Base-by-base conservation (phyloP, 2,113 vertebrate species). In the Atlantisia rogersi region DNA sequence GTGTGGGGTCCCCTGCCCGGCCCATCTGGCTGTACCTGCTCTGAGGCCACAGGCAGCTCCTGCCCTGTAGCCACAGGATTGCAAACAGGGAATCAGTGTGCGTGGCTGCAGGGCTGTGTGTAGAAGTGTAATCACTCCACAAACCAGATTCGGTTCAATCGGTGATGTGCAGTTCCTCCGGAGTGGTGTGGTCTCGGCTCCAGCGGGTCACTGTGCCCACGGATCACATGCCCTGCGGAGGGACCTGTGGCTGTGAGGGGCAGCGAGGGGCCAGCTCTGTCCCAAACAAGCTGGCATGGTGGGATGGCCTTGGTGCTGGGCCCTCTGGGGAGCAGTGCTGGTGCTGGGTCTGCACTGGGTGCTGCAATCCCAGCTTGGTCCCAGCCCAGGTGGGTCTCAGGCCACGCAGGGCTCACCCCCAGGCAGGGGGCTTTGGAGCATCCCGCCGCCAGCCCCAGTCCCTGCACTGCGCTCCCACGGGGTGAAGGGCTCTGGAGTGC, bases 211-310 rank as follows among this genome's bases (percentile, higher is more conserved):
- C 58, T 17, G 24, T 15, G 18, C 35, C 58, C 82, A 12, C 1
- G 4, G 15, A 4, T 68, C 5, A 2, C 1, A 1, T 12, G 73
- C 24, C 52, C 71, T 5, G 2, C 11, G 39, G 39, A 25, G 25
- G 17, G 35, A 26, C 40, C n/a, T 3, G 1, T 16, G 44, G 37
- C 35, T 17, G 37, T 2, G 7, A 39, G 26, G 22, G 37, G 24
- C 7, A 32, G 8, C 2, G 6, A 73, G 76, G 50, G 64, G 28
- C 9, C 32, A 56, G 58, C 59, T 52, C 68, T 13, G 42, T 1
- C 1, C 55, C 0, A 0, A 40, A 44, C 0, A 7, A 35, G 39
- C 29, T 6, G 6, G 6, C 2, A 1, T 2, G 28, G 15, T 56
- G 77, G 65, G 21, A 40, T 7, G 8, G 65, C 31, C 5, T 4